Evolutionary conservation across 2,113 vertebrate species (phyloP), one percentile per base, ranked within the genome.

Genomic region (Osmerus eperlanus): DNA sequence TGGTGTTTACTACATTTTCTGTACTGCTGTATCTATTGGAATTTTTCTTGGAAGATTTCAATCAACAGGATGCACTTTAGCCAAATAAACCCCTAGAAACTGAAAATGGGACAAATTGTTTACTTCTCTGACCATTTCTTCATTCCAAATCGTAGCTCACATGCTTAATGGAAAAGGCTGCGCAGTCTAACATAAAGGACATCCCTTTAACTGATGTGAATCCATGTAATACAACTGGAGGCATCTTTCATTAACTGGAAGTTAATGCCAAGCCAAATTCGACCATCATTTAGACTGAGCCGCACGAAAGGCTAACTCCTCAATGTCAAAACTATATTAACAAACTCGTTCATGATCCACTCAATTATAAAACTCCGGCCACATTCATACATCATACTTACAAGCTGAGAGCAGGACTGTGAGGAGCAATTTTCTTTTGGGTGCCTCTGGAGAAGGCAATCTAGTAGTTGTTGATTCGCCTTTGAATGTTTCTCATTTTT

Each of bases 401-500:
- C 36, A 21, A 29, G 67, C 72, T 67, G 53, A 56, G 19, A 8
- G 56, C 47, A 53, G 56, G 54, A 71, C 65, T 70, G 53, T 65
- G 19, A 71, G 21, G 58, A 71, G 63, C 52, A 13, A 76, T 76
- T 67, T 71, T 36, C 5, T 76, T 71, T 71, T 63, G 55, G 41
- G 15, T 6, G 67, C 52, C 51, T 41, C 16, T 68, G 51, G 59
- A 53, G 68, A 7, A 25, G 21, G 41, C 65, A 13, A 41, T 5
- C 41, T 21, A 15, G 58, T 32, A 53, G 12, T 47, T 47, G 21
- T 66, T 61, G 61, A 67, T n/a, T 56, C 63, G 47, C 63, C 36
- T 61, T 68, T 60, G 63, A 75, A 63, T 55, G 19, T 68, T 60
- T 69, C 54, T 56, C 7, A 32, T 69, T 56, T 53, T 74, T 23